phyloP scores from a whole-genome alignment of 2,113 vertebrate species.

The Micromys minutus region DNA sequence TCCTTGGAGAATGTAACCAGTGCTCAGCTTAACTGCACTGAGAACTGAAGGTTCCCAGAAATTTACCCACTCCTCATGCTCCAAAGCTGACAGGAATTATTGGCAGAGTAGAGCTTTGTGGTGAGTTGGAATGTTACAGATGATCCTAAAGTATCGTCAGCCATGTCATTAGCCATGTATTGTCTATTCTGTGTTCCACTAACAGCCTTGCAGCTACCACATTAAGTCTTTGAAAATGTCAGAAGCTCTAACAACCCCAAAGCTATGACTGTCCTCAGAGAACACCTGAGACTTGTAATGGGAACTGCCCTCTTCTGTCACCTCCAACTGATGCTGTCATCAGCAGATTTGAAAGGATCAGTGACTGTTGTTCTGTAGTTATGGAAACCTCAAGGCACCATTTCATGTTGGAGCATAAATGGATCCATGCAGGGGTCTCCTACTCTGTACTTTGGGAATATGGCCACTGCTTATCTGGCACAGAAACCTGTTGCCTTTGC shows the following conservation, averaged over 20 bases:
- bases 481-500: not conserved
- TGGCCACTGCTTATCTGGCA: not conserved
- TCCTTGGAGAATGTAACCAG: not conserved
- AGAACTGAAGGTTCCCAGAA: not conserved
- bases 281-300: not conserved
- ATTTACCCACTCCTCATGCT: too few relatives aligned
- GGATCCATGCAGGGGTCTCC: not conserved
- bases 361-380: not conserved
- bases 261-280: not conserved
- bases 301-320: not conserved
- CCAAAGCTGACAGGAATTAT: not conserved
- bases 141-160: not conserved
- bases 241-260: not conserved
- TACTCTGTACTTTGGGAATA: not conserved
- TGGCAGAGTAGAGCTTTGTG: not conserved
- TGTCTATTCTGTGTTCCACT: not conserved
- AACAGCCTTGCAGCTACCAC: not conserved
- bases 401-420: not conserved
- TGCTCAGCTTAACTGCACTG: not conserved
- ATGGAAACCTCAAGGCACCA: not conserved
- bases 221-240: not conserved
- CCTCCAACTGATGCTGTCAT: too few relatives aligned
- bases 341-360: too few relatives aligned
- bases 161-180: too few relatives aligned
- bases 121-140: not conserved